phyloP scores from a whole-genome alignment of 1,140 invertebrate species.

The Charaxes varanes region DNA sequence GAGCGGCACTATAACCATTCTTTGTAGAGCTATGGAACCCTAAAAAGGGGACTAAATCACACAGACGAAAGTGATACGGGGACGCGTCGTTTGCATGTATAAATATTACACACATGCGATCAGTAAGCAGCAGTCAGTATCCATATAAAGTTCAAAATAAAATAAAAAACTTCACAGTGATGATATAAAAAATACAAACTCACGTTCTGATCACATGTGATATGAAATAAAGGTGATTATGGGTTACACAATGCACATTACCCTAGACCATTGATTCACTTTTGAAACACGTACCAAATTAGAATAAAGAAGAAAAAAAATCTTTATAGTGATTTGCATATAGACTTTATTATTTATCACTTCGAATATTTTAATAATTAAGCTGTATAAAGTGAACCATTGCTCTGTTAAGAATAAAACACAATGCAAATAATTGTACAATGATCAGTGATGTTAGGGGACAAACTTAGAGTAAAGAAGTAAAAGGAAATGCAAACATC shows the following conservation, averaged over 20 bases:
- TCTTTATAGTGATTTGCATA: no score
- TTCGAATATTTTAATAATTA: no score
- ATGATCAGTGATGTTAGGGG: constrained; percentile 9
- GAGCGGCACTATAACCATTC: no score
- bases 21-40: no score
- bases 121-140: neutral
- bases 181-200: neutral
- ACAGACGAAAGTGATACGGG: no score
- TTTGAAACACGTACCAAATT: neutral
- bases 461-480: no score
- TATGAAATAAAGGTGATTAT: neutral
- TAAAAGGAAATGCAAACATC: no score
- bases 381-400: no score
- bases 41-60: no score
- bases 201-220: neutral
- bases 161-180: neutral
- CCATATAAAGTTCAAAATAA: neutral
- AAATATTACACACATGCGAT: neutral
- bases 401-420: neutral
- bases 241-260: constrained; percentile 7
- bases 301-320: constrained; percentile 1
- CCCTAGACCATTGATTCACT: neutral
- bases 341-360: no score
- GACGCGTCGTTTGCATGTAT: no score
- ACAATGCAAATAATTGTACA: constrained; percentile 13